phyloP scores from a whole-genome alignment of 2,888 invertebrate species.

The Volucella inanis region DNA sequence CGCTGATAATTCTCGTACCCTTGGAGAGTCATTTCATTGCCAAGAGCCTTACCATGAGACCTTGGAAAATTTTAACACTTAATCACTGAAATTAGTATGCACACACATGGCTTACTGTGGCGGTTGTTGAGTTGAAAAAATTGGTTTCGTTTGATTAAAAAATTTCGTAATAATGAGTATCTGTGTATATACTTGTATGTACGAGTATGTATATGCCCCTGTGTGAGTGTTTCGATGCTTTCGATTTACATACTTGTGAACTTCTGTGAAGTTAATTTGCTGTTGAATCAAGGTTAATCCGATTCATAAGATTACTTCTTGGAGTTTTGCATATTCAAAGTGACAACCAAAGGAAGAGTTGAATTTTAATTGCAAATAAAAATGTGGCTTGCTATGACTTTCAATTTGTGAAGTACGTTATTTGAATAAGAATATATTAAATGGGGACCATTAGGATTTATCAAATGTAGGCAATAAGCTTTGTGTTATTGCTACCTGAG shows the following conservation, averaged over 20 bases:
- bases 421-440: no score
- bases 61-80: conserved; percentile 30
- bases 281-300: neutral
- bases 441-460: no score
- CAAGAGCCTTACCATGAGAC: conserved; percentile 49
- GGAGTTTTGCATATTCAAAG: no score
- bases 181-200: no score
- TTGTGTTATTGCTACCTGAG: no score
- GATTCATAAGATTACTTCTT: no score
- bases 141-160: conserved; percentile 35
- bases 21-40: conserved; percentile 56
- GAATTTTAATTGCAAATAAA: no score
- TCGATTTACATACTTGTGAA: no score
- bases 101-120: neutral
- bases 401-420: no score
- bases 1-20: conserved; percentile 40
- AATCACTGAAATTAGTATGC: conserved; percentile 8
- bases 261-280: conserved; percentile 4
- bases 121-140: neutral
- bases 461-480: no score
- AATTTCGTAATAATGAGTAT: neutral
- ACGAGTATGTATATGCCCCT: neutral
- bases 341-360: no score
- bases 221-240: neutral
- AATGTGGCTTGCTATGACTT: no score